These are phyloP conservation scores for Marisa cornuarietis DNA, from an alignment of 1,140 invertebrate species.

Conservation along the genomic window DNA sequence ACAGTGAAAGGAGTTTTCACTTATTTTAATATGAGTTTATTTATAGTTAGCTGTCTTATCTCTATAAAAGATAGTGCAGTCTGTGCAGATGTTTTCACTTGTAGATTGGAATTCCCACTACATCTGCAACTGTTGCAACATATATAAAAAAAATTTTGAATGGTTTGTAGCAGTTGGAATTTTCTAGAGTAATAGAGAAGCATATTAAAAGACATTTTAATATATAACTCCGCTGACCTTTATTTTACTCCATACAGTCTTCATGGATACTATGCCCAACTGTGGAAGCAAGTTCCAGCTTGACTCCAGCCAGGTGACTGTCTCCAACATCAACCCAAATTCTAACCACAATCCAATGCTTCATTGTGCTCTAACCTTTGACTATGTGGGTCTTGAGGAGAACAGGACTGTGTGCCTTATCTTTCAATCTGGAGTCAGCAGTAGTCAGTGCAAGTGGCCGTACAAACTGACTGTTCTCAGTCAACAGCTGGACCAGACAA, in stretches of 20 bases:
- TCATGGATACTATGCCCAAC: constrained; percentile 10
- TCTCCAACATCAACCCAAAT: constrained; percentile 7
- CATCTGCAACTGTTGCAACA: too few relatives aligned
- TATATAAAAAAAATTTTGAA: too few relatives aligned
- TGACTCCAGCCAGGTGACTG: constrained; percentile 11
- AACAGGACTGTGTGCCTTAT: constrained; percentile 18
- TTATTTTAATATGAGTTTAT: too few relatives aligned
- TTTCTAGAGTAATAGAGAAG: too few relatives aligned
- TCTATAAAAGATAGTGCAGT: too few relatives aligned
- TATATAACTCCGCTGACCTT: too few relatives aligned
- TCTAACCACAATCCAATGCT: not conserved
- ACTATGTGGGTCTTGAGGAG: constrained; percentile 10
- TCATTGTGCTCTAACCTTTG: constrained; percentile 4
- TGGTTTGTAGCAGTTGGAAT: too few relatives aligned
- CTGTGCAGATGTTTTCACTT: too few relatives aligned
- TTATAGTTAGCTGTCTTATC: too few relatives aligned
- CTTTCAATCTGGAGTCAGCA: not conserved
- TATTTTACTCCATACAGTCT: not conserved
- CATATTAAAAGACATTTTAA: too few relatives aligned
- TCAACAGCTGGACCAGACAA: not conserved
- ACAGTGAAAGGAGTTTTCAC: too few relatives aligned
- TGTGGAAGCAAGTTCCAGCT: constrained; percentile 5
- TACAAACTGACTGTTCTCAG: constrained; percentile 5
- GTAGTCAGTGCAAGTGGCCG: not conserved
- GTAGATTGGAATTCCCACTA: too few relatives aligned